Base-by-base conservation (phyloP, 2,888 invertebrate genomes). In the Odontomyia ornata region DNA sequence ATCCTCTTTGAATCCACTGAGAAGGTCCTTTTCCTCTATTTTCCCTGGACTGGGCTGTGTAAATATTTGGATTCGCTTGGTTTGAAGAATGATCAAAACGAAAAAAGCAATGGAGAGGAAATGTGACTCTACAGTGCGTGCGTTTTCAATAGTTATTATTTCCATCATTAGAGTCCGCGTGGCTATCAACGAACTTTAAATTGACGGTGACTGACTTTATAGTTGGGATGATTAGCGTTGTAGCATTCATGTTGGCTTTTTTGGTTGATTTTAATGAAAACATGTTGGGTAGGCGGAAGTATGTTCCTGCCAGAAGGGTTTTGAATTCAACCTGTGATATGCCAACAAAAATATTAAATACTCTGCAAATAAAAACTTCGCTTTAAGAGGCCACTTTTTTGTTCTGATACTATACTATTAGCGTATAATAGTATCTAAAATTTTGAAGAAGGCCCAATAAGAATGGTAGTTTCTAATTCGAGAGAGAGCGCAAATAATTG, bases 1-100 rank as follows among this genome's bases (percentile, higher is more conserved):
- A 73, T 57, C 43, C 57, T 72, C 72, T 69, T 11, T 21, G 30
- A 60, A 23, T 69, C 73, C 15, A 13, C 9, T 15, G 43, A 36
- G 23, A 73, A 30, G 60, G 23, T 30, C 60, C 73, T 73, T 73
- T 73, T 73, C 43, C 47, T 27, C 23, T 46, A 9, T 43, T 25
- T 47, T 13, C 4, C 25, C 47, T 69, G 18, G 46, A 2, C 13
- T 46, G 47, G 18, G 69, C 57, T 57, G 73, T 73, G 73, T 73
- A 73, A 73, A 73, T 73, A 73, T 73, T 73, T 73, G 73, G 73
- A 73, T 73, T 73, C 60, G 73, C 60, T 25, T 73, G 57, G 60
- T 73, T 73, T 73, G 73, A 57, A 60, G 60, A 73, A 73, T 73
- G 28, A 56, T 72, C 56, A 18, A 18, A 72, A 27, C 15, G 28